phyloP scores from a whole-genome alignment of 2,888 invertebrate species.

The Dorcus hopei region DNA sequence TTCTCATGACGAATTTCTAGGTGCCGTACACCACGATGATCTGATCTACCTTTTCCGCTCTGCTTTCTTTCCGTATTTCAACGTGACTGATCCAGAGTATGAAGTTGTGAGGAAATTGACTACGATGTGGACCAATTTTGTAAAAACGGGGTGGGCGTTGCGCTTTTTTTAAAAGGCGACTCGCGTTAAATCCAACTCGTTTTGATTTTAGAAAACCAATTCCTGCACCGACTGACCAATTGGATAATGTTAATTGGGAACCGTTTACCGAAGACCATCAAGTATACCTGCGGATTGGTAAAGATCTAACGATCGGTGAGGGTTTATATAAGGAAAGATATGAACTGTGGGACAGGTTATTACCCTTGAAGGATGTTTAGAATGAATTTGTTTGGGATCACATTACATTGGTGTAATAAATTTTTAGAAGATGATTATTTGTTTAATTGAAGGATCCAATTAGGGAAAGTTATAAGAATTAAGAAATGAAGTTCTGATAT shows the following conservation, averaged over 20 bases:
- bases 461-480: no score
- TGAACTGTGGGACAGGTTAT: slow-evolving; percentile 46
- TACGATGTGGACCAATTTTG: slow-evolving; percentile 49
- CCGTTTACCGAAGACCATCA: slow-evolving; percentile 40
- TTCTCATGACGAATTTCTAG: slow-evolving; percentile 25
- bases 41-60: slow-evolving; percentile 51
- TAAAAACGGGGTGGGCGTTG: slow-evolving; percentile 38
- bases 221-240: slow-evolving; percentile 36
- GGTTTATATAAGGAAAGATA: slow-evolving; percentile 45
- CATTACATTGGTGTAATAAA: no score
- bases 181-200: background rate
- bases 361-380: slow-evolving; percentile 37
- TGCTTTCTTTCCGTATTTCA: slow-evolving; percentile 37
- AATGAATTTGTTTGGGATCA: no score
- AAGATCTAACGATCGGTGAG: slow-evolving; percentile 41
- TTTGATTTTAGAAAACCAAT: slow-evolving; percentile 50
- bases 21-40: slow-evolving; percentile 51
- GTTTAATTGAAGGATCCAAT: no score
- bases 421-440: no score
- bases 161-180: background rate
- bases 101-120: slow-evolving; percentile 45
- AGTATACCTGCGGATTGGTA: slow-evolving; percentile 47
- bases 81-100: slow-evolving; percentile 42
- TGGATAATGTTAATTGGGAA: slow-evolving; percentile 46
- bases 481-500: no score